A percentile compares a stretch with the other conserved stretches of the same genome.
These are phyloP conservation scores for Nannospalax galili DNA, from an alignment of 2,113 vertebrate species.

Conservation along the genomic window DNA sequence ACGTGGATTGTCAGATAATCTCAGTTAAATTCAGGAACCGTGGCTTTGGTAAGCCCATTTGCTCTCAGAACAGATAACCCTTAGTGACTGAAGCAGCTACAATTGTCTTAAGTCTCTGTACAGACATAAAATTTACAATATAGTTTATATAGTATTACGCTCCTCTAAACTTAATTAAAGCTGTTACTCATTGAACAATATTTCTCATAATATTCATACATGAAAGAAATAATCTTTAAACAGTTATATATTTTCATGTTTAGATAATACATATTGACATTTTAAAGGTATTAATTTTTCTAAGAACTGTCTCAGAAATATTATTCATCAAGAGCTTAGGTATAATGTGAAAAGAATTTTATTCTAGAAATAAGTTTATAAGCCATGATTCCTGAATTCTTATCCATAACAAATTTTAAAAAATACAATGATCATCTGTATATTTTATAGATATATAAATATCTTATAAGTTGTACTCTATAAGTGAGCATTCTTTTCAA, in stretches of 20 bases:
- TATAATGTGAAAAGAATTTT: conserved; percentile 49
- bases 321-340: conserved; percentile 27
- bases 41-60: background rate
- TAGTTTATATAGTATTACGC: background rate
- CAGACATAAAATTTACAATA: conserved; percentile 38
- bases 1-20: background rate
- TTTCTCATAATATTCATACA: conserved; percentile 30
- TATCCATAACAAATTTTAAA: conserved; percentile 4
- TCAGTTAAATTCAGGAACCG: background rate
- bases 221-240: background rate
- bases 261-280: background rate
- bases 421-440: conserved; percentile 17
- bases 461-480: conserved; percentile 29
- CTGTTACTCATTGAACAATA: background rate
- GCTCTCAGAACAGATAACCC: background rate
- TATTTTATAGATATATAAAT: background rate
- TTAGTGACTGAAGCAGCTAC: background rate
- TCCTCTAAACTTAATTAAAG: conserved; percentile 35
- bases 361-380: conserved; percentile 17
- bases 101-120: conserved; percentile 39
- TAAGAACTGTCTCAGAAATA: background rate
- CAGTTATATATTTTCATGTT: background rate
- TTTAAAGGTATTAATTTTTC: conserved; percentile 10
- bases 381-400: conserved; percentile 16
- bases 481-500: conserved; percentile 38